Percentiles rank a stretch among this genome's conserved stretches.
Conservation (phyloP, 1,140 invertebrate species). For the Tachypleus tridentatus region DNA sequence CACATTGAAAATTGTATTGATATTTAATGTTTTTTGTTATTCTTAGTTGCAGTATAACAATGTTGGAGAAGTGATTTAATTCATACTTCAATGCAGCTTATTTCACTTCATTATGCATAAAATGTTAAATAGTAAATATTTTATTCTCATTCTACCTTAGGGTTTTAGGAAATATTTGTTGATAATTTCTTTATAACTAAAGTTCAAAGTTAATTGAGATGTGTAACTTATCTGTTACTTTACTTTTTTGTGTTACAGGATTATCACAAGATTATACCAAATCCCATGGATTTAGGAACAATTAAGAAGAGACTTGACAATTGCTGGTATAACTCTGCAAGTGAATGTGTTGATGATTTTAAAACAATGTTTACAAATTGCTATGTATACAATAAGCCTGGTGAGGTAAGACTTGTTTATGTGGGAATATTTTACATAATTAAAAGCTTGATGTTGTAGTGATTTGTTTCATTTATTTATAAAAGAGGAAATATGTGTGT, state of each 20-base stretch:
- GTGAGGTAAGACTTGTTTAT: constrained; percentile 45
- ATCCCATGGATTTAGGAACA: constrained; percentile 94
- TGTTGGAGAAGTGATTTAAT: no score
- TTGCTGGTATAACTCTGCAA: constrained; percentile 88
- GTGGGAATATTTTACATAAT: neutral
- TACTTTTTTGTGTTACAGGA: constrained; percentile 46
- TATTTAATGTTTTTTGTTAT: no score
- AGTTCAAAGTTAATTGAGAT: constrained; percentile 8
- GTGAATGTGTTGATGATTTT: constrained; percentile 96
- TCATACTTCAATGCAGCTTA: no score
- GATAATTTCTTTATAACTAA: no score
- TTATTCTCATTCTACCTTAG: no score
- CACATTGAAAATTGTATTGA: no score
- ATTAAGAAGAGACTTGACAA: constrained; percentile 96
- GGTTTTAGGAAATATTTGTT: no score
- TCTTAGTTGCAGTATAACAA: no score
- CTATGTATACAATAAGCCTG: constrained; percentile 97
- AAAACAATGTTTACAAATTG: constrained; percentile 99
- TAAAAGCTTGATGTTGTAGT: neutral
- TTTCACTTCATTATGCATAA: no score
- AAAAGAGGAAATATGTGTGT: no score
- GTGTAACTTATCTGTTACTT: neutral
- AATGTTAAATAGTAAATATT: no score
- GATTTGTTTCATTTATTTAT: neutral
- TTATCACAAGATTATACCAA: constrained; percentile 93